These are phyloP conservation scores for Strix occidentalis DNA, from an alignment of 2,797 vertebrate species.

Conservation along the genomic window DNA sequence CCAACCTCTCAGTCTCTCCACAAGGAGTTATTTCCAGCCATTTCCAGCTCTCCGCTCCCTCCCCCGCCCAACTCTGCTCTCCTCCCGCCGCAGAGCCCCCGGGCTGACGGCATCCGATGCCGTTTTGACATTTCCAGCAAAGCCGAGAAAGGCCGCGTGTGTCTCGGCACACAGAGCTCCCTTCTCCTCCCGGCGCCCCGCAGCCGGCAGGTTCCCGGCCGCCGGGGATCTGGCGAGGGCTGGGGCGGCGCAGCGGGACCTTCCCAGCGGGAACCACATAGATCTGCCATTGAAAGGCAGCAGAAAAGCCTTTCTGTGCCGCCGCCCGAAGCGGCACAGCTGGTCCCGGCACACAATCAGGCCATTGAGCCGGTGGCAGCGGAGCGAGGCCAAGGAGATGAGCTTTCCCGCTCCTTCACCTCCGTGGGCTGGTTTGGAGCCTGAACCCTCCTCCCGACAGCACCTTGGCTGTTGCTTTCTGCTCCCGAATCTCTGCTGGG, in stretches of 20 bases:
- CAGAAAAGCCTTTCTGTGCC: constrained; percentile 48
- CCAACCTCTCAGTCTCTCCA: neutral
- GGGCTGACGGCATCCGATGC: neutral
- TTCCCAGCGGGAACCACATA: neutral
- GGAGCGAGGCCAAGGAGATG: neutral
- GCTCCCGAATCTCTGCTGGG: fast-evolving
- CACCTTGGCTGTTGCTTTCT: neutral
- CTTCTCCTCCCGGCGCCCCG: neutral
- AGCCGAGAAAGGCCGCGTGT: neutral
- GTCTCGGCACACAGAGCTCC: neutral
- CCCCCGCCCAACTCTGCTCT: neutral
- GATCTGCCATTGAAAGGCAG: constrained; percentile 26
- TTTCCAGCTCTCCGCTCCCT: neutral
- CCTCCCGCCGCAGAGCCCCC: neutral
- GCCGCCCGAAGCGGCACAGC: neutral
- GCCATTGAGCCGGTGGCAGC: neutral
- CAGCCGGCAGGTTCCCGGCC: neutral
- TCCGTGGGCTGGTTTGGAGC: neutral
- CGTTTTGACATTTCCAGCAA: neutral
- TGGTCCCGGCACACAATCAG: neutral
- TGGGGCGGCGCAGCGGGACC: neutral
- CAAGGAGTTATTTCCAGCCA: neutral
- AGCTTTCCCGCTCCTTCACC: neutral
- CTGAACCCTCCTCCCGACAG: neutral
- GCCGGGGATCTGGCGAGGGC: neutral